Evolutionary conservation across 2,113 vertebrate species (phyloP).

Genomic region (Dinomys branickii): DNA sequence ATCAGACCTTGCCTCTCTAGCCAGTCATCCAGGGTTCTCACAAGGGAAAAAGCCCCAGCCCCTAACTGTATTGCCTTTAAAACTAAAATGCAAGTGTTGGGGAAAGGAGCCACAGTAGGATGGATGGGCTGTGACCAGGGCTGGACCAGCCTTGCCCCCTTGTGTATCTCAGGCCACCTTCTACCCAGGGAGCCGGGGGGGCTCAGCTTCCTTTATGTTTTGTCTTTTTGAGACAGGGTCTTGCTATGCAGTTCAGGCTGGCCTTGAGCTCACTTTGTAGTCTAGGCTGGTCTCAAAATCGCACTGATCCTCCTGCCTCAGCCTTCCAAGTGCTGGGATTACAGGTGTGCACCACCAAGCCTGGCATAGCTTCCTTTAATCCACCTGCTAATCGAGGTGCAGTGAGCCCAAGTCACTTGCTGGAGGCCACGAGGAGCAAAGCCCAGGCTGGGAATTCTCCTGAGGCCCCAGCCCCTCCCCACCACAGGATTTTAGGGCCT

Average conservation of each 20-base stretch:
- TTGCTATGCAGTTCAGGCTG: too few species aligned
- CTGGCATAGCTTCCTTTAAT: neutral
- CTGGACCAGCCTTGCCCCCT: neutral
- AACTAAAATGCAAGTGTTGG: neutral
- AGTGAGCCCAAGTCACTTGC: too few species aligned
- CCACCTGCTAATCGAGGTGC: neutral
- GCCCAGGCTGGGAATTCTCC: neutral
- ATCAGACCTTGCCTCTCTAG: neutral
- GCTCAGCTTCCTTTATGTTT: neutral
- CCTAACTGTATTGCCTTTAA: neutral
- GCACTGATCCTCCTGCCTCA: too few species aligned
- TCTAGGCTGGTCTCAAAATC: too few species aligned
- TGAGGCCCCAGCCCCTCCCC: too few species aligned
- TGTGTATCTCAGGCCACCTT: neutral
- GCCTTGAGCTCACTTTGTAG: too few species aligned
- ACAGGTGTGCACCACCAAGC: too few species aligned
- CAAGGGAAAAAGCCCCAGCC: neutral
- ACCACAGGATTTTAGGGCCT: neutral
- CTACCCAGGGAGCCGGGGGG: neutral
- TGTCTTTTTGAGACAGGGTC: too few species aligned
- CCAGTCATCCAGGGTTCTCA: neutral
- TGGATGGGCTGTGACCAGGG: too few species aligned
- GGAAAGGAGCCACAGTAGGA: neutral
- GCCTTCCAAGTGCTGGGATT: too few species aligned
- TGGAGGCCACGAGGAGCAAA: neutral